Percentiles rank a stretch among this genome's conserved stretches.
phyloP scores from a whole-genome alignment of 2,113 vertebrate species.

The Isichthys henryi region DNA sequence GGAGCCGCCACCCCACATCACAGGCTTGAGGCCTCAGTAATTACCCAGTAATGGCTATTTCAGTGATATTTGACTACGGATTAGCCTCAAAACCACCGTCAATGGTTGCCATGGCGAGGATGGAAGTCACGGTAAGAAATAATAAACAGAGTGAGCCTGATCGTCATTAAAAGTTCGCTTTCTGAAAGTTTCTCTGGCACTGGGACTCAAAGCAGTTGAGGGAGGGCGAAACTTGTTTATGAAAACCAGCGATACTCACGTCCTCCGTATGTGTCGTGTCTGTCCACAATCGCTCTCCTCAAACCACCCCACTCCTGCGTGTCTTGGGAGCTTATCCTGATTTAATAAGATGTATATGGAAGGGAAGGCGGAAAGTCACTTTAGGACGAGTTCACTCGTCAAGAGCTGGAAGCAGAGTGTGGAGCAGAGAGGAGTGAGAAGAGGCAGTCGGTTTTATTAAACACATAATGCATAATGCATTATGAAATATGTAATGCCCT shows the following conservation, averaged over 20 bases:
- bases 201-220: conserved; percentile 15
- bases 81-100: conserved; percentile 54
- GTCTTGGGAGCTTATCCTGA: neutral
- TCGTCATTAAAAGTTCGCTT: conserved; percentile 47
- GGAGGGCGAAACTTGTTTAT: conserved; percentile 17
- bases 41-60: conserved; percentile 60
- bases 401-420: neutral
- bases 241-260: neutral
- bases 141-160: conserved; percentile 56
- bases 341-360: neutral
- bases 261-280: neutral
- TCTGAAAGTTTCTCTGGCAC: conserved; percentile 33
- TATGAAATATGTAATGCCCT: conserved; percentile 1
- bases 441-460: neutral
- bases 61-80: conserved; percentile 57
- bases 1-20: conserved; percentile 60
- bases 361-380: neutral
- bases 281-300: neutral
- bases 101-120: conserved; percentile 58
- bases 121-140: conserved; percentile 52
- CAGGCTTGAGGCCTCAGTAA: conserved; percentile 59
- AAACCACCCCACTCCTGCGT: neutral
- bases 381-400: neutral
- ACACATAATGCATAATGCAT: neutral
- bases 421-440: neutral